Conservation (phyloP, 1,140 invertebrate genomes). For the Pomacea maculata region DNA sequence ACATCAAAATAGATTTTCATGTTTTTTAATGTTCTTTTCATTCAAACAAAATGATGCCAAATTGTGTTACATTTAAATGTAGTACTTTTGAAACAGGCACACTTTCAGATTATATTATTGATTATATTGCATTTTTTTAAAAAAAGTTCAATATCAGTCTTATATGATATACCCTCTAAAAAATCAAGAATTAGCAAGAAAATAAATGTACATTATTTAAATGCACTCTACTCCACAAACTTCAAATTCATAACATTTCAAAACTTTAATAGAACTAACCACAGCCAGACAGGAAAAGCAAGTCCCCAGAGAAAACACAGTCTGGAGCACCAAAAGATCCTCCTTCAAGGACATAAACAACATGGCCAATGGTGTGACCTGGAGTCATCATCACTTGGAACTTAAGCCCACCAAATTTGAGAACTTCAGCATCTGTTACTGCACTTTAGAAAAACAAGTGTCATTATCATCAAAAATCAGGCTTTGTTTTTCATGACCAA, state of each 20-base stretch:
- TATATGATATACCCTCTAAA: background rate
- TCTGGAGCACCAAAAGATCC: slow-evolving; percentile 41
- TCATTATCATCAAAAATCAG: background rate
- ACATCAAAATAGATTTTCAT: background rate
- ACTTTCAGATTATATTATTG: too few relatives aligned
- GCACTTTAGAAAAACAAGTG: slow-evolving; percentile 37
- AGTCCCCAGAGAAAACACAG: slow-evolving; percentile 56
- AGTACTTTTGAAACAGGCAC: too few relatives aligned
- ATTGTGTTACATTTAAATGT: too few relatives aligned
- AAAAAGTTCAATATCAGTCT: background rate
- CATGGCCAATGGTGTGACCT: slow-evolving; percentile 58
- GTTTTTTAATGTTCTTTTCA: background rate
- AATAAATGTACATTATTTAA: background rate
- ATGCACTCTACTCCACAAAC: too few relatives aligned
- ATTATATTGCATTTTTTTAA: background rate
- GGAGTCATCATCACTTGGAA: slow-evolving; percentile 52
- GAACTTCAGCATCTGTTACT: slow-evolving; percentile 42
- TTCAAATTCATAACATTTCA: too few relatives aligned
- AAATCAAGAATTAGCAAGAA: background rate
- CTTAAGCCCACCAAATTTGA: slow-evolving; percentile 49
- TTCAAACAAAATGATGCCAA: background rate
- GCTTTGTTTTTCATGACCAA: background rate
- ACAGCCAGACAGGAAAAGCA: slow-evolving; percentile 55
- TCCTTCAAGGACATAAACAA: slow-evolving; percentile 55
- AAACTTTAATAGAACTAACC: slow-evolving; percentile 38